Evolutionary conservation across 2,888 invertebrate genomes (phyloP).

Genomic region (Rhamphomyia laevipes): DNA sequence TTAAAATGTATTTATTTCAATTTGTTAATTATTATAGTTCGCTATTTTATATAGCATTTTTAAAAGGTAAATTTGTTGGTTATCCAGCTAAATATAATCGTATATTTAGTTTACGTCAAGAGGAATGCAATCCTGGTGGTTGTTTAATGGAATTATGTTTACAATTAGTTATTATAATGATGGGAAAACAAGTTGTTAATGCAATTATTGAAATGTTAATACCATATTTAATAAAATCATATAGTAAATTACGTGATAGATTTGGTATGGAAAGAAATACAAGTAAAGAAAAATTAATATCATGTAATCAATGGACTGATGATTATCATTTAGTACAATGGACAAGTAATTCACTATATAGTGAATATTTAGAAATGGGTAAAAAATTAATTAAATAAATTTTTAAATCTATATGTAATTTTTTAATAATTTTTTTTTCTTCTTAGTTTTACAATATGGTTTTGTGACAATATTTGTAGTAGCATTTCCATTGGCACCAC

Average conservation of each 20-base stretch:
- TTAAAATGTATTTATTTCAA: constrained; percentile 79
- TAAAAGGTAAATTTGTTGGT: constrained; percentile 68
- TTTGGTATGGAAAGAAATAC: constrained; percentile 38
- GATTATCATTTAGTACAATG: constrained; percentile 57
- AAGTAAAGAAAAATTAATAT: constrained; percentile 36
- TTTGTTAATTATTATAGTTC: constrained; percentile 84
- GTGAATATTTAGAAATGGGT: constrained; percentile 82
- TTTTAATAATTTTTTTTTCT: neutral
- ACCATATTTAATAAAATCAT: constrained; percentile 47
- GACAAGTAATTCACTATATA: constrained; percentile 56
- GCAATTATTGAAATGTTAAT: constrained; percentile 64
- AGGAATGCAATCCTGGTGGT: constrained; percentile 74
- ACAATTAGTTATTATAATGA: constrained; percentile 74
- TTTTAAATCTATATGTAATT: neutral
- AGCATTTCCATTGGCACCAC: constrained; percentile 73
- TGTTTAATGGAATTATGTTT: constrained; percentile 78
- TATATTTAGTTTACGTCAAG: constrained; percentile 56
- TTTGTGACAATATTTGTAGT: constrained; percentile 77
- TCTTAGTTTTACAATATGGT: constrained; percentile 68
- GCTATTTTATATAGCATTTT: constrained; percentile 72
- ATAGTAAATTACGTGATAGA: constrained; percentile 36
- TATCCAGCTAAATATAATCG: constrained; percentile 66
- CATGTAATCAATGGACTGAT: constrained; percentile 58
- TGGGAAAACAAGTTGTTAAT: constrained; percentile 73
- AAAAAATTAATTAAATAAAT: constrained; percentile 19